Evolutionary conservation across 2,797 vertebrate species (phyloP).

Genomic region (Melanotaenia nigrans): DNA sequence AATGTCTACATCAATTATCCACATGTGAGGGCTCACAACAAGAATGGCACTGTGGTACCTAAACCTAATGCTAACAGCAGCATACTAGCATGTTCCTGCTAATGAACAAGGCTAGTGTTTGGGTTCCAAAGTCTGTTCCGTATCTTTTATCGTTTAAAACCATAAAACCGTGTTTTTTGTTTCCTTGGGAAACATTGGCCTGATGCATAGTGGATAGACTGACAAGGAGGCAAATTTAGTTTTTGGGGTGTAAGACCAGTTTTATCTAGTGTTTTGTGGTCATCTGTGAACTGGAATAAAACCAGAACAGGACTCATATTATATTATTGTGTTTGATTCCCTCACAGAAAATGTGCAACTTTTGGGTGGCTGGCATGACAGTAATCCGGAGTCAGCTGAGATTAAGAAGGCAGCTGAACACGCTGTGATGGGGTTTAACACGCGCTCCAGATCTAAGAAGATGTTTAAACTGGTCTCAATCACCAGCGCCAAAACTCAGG

Average conservation of each 20-base stretch:
- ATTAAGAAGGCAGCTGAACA: constrained; percentile 41
- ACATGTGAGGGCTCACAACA: background rate
- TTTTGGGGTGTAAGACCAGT: background rate
- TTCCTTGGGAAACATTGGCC: background rate
- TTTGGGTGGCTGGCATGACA: constrained; percentile 60
- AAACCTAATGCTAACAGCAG: too few species aligned
- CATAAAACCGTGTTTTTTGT: too few species aligned
- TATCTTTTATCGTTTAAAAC: background rate
- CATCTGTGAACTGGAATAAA: too few species aligned
- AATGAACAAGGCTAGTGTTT: too few species aligned
- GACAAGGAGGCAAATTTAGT: background rate
- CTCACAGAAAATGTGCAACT: constrained; percentile 28
- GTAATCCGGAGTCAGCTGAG: constrained; percentile 24
- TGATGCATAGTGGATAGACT: background rate
- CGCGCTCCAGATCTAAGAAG: constrained; percentile 46
- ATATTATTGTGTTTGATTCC: background rate
- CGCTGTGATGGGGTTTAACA: constrained; percentile 56
- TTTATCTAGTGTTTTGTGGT: background rate
- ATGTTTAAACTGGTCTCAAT: constrained; percentile 64
- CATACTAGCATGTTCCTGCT: too few species aligned
- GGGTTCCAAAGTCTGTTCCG: background rate
- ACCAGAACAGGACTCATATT: background rate
- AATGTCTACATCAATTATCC: background rate
- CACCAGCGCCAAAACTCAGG: constrained; percentile 55
- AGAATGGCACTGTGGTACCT: too few species aligned